A percentile compares a stretch with the other conserved stretches of the same genome.
phyloP scores from a whole-genome alignment of 2,797 vertebrate species.

The Enteromius paludinosus region DNA sequence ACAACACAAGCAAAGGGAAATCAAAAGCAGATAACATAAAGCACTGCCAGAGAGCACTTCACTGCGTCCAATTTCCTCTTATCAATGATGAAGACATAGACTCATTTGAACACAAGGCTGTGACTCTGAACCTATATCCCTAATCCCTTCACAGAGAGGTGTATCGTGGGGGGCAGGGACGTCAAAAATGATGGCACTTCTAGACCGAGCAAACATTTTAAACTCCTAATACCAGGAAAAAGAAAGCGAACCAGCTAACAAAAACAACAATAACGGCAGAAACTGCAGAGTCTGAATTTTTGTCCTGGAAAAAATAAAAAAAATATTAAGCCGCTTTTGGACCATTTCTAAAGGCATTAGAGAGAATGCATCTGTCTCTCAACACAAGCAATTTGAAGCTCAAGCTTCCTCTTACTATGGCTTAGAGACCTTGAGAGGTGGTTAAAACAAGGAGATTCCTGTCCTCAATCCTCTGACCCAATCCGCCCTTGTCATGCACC shows the following conservation, averaged over 20 bases:
- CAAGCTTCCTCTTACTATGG: slow-evolving; percentile 51
- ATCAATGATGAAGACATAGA: slow-evolving; percentile 34
- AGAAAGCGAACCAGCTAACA: background rate
- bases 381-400: slow-evolving; percentile 56
- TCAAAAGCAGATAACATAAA: slow-evolving; percentile 41
- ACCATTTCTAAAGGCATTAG: slow-evolving; percentile 52
- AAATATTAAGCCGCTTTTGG: slow-evolving; percentile 47
- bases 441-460: slow-evolving; percentile 53
- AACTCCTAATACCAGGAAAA: background rate
- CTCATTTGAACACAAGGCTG: slow-evolving; percentile 24
- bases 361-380: slow-evolving; percentile 46
- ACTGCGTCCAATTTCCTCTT: slow-evolving; percentile 45
- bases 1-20: slow-evolving; percentile 51
- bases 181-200: background rate
- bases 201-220: background rate
- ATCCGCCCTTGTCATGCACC: slow-evolving; percentile 41
- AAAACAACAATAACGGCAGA: background rate
- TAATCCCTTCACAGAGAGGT: slow-evolving; percentile 2
- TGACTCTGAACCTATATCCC: slow-evolving; percentile 23
- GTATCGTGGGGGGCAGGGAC: background rate
- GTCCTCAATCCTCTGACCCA: slow-evolving; percentile 49
- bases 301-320: background rate
- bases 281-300: slow-evolving; percentile 37
- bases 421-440: slow-evolving; percentile 52
- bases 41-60: slow-evolving; percentile 37